These are phyloP conservation scores for Clarias batrachus DNA, from an alignment of 2,113 vertebrate species.

Conservation along the genomic window DNA sequence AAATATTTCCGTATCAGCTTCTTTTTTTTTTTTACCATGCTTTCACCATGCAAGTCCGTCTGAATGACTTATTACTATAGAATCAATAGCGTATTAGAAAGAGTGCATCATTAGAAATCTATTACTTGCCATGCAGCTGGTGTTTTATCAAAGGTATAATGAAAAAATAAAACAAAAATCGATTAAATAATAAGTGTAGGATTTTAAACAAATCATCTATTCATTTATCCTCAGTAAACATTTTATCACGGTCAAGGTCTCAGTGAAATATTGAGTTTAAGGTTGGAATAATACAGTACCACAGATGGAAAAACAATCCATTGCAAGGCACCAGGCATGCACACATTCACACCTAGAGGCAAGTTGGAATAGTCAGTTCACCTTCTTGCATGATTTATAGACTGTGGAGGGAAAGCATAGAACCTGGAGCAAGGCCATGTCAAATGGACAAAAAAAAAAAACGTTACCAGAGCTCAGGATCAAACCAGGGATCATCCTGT, in stretches of 20 bases:
- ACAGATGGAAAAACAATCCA: not conserved
- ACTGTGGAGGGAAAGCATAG: not conserved
- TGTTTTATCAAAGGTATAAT: not conserved
- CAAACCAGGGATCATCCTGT: not conserved
- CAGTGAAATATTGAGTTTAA: not conserved
- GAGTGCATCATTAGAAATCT: too few species aligned
- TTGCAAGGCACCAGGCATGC: not conserved
- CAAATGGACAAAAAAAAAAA: not conserved
- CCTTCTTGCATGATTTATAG: not conserved
- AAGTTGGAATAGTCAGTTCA: not conserved
- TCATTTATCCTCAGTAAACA: not conserved
- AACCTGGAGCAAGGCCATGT: not conserved
- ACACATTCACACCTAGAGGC: not conserved
- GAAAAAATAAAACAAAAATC: not conserved
- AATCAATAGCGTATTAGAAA: not conserved
- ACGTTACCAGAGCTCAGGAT: not conserved
- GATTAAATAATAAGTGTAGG: not conserved
- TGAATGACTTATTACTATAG: not conserved
- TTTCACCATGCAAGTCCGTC: not conserved
- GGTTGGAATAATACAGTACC: too few species aligned
- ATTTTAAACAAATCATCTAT: not conserved
- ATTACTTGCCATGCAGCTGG: not conserved
- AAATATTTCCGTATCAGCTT: not conserved
- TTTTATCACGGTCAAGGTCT: not conserved
- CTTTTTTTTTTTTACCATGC: not conserved